A percentile compares a stretch with the other conserved stretches of the same genome.
phyloP scores from a whole-genome alignment of 2,113 vertebrate species.

The Manacus vitellinus region DNA sequence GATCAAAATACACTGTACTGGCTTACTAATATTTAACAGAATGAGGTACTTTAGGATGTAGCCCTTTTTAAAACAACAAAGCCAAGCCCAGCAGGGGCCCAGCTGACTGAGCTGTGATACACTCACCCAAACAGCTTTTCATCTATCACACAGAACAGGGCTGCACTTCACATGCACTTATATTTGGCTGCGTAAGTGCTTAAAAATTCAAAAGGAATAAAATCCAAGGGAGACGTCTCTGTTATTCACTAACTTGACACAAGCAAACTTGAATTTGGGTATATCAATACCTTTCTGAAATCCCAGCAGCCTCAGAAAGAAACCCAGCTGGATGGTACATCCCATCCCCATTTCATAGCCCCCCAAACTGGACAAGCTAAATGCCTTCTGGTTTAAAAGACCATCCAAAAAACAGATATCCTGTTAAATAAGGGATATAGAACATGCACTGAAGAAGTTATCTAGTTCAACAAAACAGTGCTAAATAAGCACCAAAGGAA shows the following conservation, averaged over 20 bases:
- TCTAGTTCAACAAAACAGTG: background rate
- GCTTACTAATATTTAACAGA: conserved; percentile 53
- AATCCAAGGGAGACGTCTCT: background rate
- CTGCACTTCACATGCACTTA: background rate
- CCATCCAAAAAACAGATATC: background rate
- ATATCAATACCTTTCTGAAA: background rate
- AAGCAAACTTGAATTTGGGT: background rate
- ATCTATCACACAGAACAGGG: background rate
- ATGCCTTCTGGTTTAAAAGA: background rate
- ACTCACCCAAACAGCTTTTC: background rate
- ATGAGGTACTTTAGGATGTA: background rate
- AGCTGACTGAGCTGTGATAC: conserved; percentile 16
- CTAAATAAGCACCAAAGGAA: background rate
- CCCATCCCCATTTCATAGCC: background rate
- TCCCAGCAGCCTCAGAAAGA: background rate
- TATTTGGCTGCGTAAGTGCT: background rate
- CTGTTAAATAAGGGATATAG: background rate
- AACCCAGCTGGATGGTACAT: background rate
- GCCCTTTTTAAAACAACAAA: background rate
- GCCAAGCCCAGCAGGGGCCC: background rate
- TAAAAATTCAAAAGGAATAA: background rate
- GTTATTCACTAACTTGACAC: background rate
- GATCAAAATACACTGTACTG: conserved; percentile 1
- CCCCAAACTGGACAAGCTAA: background rate
- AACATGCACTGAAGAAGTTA: background rate